These are phyloP conservation scores for Physella acuta DNA, from an alignment of 1,140 invertebrate genomes.

Conservation along the genomic window DNA sequence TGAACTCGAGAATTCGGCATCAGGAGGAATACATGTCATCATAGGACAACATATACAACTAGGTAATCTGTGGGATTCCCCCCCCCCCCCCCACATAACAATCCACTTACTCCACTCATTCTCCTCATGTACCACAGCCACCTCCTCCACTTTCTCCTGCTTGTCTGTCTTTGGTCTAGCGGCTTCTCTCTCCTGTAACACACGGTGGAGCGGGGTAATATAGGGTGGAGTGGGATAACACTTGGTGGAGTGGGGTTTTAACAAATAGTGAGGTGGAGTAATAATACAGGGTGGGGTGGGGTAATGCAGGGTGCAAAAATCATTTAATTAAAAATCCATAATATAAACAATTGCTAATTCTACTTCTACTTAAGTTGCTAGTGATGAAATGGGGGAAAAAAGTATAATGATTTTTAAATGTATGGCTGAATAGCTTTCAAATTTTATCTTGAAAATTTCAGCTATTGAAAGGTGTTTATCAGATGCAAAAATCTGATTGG, in stretches of 20 bases:
- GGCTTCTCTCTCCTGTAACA: constrained; percentile 41
- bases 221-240: neutral
- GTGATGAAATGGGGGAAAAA: too few relatives aligned
- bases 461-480: too few relatives aligned
- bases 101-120: constrained; percentile 85
- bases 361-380: neutral
- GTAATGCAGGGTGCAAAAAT: neutral
- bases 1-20: neutral
- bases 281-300: neutral
- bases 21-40: constrained; percentile 2
- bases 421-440: too few relatives aligned
- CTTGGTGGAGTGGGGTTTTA: neutral
- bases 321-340: neutral
- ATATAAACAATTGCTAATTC: neutral
- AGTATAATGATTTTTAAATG: too few relatives aligned
- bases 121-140: constrained; percentile 76
- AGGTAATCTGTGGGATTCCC: too few relatives aligned
- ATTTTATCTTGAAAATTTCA: too few relatives aligned
- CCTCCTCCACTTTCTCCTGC: constrained; percentile 63
- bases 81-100: too few relatives aligned
- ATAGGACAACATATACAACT: too few relatives aligned
- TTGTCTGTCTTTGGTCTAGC: constrained; percentile 57
- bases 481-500: too few relatives aligned
- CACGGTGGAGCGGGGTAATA: neutral
- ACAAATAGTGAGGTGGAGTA: too few relatives aligned